These are phyloP conservation scores for Vireo griseus DNA, from an alignment of 2,797 vertebrate species.

Conservation along the genomic window DNA sequence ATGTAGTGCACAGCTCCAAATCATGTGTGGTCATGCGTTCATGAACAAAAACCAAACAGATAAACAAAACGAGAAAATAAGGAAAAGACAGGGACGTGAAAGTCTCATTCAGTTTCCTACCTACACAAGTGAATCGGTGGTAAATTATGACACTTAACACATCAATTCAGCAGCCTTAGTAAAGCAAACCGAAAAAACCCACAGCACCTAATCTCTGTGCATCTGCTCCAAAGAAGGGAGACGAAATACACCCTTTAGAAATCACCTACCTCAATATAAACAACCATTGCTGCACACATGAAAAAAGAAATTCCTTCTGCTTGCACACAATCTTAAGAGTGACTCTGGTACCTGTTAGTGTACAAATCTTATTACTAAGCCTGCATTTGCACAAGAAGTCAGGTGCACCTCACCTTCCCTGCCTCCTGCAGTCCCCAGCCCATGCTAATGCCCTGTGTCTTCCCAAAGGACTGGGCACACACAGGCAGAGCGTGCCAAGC, in stretches of 20 bases:
- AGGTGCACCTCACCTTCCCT: background rate
- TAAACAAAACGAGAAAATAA: background rate
- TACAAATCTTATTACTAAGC: background rate
- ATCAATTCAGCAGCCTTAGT: background rate
- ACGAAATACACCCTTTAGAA: background rate
- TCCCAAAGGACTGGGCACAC: background rate
- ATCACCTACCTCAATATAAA: background rate
- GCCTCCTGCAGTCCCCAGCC: background rate
- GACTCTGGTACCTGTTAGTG: background rate
- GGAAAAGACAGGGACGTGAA: background rate
- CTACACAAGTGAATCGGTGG: background rate
- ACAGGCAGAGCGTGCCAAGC: fast-evolving
- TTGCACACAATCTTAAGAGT: background rate
- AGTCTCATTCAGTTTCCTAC: background rate
- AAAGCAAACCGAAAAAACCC: background rate
- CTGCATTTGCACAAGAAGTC: background rate
- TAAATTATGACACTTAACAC: background rate
- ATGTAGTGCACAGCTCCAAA: background rate
- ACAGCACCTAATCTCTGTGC: background rate
- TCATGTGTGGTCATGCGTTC: background rate
- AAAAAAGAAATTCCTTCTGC: background rate
- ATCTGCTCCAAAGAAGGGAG: background rate
- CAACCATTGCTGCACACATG: background rate
- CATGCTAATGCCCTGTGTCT: fast-evolving
- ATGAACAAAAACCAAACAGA: background rate